Base-by-base conservation (phyloP, 2,113 vertebrate species). In the Rhinolophus ferrumequinum region DNA sequence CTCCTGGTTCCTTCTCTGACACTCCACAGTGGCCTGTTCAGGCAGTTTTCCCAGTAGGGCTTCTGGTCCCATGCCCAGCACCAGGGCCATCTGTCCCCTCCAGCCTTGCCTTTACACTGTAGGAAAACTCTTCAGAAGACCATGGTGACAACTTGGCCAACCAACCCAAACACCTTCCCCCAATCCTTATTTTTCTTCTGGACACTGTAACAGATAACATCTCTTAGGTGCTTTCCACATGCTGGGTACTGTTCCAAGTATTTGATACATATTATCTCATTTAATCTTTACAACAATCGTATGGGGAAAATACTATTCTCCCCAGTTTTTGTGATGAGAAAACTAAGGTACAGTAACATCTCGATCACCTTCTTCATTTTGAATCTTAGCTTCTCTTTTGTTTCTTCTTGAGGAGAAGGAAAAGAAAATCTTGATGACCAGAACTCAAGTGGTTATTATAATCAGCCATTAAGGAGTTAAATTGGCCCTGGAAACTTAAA, bases 331-430 rank as follows among this genome's bases (percentile, higher is more conserved):
- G 26, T 26, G 21, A 9, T 24, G 54, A 88, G 81, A 64, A 90
- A 64, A 66, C 18, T 9, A 76, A 95, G 70, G 38, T 24, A 47
- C 35, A 14, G 12, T 8, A 16, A 28, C 8, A 47, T 52, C 16
- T 62, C 44, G 41, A 60, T 67, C 76, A 69, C 47, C n/a, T 80
- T 80, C 1, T 12, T 35, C 22, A 14, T 79, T 69, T 94, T 64
- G 52, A 67, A 88, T 50, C 41, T 83, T 56, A 85, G 21, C 52
- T 56, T 77, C 35, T 90, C 9, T 52, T 47, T 60, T 54, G 1
- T 88, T 72, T 93, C 30, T n/a, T 41, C 33, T n/a, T 58, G 92
- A 94, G 50, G 19, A 85, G n/a, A 93, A 56, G 79, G 44, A 56
- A 70, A 85, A 24, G 18, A 75, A 91, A 35, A 14, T 81, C 16